Base-by-base conservation (phyloP, 1,140 invertebrate species). In the Drosophila grimshawi region DNA sequence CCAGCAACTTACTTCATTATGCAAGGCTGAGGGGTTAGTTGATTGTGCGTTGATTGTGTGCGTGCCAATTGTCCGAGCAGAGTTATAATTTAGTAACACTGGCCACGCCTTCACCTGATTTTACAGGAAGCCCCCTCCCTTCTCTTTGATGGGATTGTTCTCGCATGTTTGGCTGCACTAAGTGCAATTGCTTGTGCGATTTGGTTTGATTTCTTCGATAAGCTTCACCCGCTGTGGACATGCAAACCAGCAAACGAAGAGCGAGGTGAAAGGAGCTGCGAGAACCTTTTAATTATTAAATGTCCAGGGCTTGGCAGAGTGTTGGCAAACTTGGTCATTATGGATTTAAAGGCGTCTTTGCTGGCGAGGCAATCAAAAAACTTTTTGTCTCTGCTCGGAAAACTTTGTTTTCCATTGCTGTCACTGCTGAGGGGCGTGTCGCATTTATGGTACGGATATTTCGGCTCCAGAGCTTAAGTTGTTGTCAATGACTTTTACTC, bases 81-180 rank as follows among this genome's bases (percentile, higher is more conserved):
- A 66, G 43, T 53, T 37, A 66, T 66, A 72, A 59, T 61, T 73
- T 67, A 55, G 56, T 53, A 45, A 48, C 33, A 55, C 37, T 45
- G 53, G 69, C 53, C 69, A 72, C 69, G 69, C 69, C 55, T 19
- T 45, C 52, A 41, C 4, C n/a, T 33, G 8, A 2, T 49, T 10
- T 37, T 2, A 1, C 5, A 30, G 10, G 29, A 33, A 27, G 5
- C 39, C 7, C 4, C n/a, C 7, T 8, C 32, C 32, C 19, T 19
- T 1, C 19, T 19, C 19, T 19, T 19, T 19, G 19, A 19, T 19
- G 19, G 19, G 19, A 10, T n/a, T 55, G 32, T 49, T 51, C 76
- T 86, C 82, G 82, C 82, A 88, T 88, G 82, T 82, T 68, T 82
- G 71, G 49, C 61, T 86, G 82, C 82, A 86, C 67, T 86, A 81